A percentile compares a stretch with the other conserved stretches of the same genome.
phyloP scores from a whole-genome alignment of 1,140 invertebrate genomes.

The Rhopalosiphum padi region DNA sequence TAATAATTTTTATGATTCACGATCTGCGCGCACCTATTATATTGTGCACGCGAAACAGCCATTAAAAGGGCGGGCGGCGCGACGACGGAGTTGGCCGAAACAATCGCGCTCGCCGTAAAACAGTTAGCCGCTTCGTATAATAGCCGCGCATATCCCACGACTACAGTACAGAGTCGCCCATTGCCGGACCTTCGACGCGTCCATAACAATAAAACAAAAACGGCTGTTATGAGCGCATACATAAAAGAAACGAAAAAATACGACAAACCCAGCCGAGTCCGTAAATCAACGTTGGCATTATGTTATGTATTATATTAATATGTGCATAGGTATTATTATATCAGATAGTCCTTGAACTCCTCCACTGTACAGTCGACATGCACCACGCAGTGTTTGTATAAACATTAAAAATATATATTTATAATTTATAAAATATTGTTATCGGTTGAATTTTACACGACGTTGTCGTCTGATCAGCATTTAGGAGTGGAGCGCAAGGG shows the following conservation, averaged over 20 bases:
- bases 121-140: slow-evolving; percentile 17
- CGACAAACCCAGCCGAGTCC: neutral
- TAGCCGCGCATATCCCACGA: neutral
- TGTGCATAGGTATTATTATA: neutral
- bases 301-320: neutral
- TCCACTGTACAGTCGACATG: neutral
- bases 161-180: neutral
- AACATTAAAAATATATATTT: neutral
- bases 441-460: neutral
- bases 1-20: slow-evolving; percentile 30
- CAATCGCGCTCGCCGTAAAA: neutral
- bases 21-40: neutral
- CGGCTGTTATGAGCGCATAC: neutral
- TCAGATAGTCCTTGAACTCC: neutral
- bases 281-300: neutral
- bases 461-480: neutral
- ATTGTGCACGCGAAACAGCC: slow-evolving; percentile 22
- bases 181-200: slow-evolving; percentile 25
- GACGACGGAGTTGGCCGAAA: slow-evolving; percentile 21
- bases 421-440: neutral
- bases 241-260: neutral
- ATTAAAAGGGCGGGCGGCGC: slow-evolving; percentile 29
- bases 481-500: neutral
- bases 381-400: neutral
- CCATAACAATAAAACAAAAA: slow-evolving; percentile 15